Conservation (phyloP, 2,888 invertebrate genomes). For the Drosophila borborema region DNA sequence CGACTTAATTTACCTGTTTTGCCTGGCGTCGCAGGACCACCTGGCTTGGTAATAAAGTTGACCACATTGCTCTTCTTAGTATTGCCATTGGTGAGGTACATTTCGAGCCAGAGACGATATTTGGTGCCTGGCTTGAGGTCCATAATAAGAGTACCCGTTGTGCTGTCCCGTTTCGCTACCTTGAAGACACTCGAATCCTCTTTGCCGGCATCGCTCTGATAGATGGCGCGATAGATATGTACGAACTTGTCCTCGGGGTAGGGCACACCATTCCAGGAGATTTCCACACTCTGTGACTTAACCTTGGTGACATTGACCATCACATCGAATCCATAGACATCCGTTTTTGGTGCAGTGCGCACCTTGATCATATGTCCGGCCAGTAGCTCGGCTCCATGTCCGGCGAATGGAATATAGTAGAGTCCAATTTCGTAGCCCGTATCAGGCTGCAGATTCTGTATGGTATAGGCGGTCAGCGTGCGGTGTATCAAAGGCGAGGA, state of each 20-base stretch:
- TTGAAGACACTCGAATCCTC: slow-evolving; percentile 91
- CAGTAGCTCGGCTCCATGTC: slow-evolving; percentile 91
- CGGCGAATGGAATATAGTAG: slow-evolving; percentile 92
- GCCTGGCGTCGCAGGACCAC: slow-evolving; percentile 86
- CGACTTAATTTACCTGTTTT: slow-evolving; percentile 82
- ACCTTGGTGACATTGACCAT: slow-evolving; percentile 91
- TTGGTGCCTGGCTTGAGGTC: slow-evolving; percentile 92
- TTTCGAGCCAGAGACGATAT: slow-evolving; percentile 95
- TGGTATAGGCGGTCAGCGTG: slow-evolving; percentile 91
- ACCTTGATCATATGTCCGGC: slow-evolving; percentile 90
- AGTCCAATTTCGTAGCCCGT: slow-evolving; percentile 93
- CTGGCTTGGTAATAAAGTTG: slow-evolving; percentile 93
- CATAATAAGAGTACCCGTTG: slow-evolving; percentile 88
- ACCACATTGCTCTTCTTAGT: slow-evolving; percentile 95
- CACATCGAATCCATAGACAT: slow-evolving; percentile 94
- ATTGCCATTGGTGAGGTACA: slow-evolving; percentile 95
- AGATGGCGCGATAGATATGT: slow-evolving; percentile 94
- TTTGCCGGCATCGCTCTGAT: slow-evolving; percentile 90
- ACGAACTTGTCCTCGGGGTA: slow-evolving; percentile 96
- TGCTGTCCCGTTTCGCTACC: slow-evolving; percentile 90
- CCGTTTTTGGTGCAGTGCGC: slow-evolving; percentile 89
- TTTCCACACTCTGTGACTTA: slow-evolving; percentile 91
- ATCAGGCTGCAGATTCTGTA: slow-evolving; percentile 92
- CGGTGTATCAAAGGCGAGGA: slow-evolving; percentile 94
- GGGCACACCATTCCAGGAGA: slow-evolving; percentile 94